These are phyloP conservation scores for Epinephelus moara DNA, from an alignment of 2,113 vertebrate genomes.

Conservation along the genomic window DNA sequence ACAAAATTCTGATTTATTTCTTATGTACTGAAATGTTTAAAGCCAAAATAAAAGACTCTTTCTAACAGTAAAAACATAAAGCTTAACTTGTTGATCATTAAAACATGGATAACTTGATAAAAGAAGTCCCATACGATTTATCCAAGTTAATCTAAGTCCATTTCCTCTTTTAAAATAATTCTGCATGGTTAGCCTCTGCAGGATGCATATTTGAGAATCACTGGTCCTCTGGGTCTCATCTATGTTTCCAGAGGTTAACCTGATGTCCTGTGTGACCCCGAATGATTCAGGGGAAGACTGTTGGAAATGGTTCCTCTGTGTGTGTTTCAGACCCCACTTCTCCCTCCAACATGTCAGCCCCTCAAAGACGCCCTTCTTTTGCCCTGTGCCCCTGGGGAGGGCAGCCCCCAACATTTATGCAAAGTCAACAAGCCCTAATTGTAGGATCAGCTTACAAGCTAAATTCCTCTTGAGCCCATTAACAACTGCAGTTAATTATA, in stretches of 20 bases:
- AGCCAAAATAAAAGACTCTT: background rate
- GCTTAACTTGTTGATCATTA: background rate
- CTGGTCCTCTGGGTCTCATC: conserved; percentile 43
- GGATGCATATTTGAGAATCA: conserved; percentile 33
- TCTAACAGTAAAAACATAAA: background rate
- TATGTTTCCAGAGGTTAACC: conserved; percentile 65
- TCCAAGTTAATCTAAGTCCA: background rate
- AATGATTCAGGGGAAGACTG: conserved; percentile 51
- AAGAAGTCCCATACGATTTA: background rate
- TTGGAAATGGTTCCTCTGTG: conserved; percentile 54
- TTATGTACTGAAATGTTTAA: background rate
- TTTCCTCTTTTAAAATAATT: conserved; percentile 45
- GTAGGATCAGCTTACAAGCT: conserved; percentile 83
- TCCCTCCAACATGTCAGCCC: conserved; percentile 66
- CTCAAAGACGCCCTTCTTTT: conserved; percentile 81
- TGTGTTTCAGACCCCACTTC: conserved; percentile 59
- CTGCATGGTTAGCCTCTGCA: conserved; percentile 23
- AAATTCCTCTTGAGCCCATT: conserved; percentile 85
- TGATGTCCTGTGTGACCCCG: conserved; percentile 62
- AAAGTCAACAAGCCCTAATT: conserved; percentile 88
- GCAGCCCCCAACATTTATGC: conserved; percentile 82
- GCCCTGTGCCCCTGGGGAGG: conserved; percentile 73
- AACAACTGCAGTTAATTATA: conserved; percentile 84
- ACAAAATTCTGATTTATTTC: background rate
- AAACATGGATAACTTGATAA: background rate